A percentile compares a stretch with the other conserved stretches of the same genome.
These are phyloP conservation scores for Sternarchorhynchus goeldii DNA, from an alignment of 2,797 vertebrate species.

Conservation along the genomic window DNA sequence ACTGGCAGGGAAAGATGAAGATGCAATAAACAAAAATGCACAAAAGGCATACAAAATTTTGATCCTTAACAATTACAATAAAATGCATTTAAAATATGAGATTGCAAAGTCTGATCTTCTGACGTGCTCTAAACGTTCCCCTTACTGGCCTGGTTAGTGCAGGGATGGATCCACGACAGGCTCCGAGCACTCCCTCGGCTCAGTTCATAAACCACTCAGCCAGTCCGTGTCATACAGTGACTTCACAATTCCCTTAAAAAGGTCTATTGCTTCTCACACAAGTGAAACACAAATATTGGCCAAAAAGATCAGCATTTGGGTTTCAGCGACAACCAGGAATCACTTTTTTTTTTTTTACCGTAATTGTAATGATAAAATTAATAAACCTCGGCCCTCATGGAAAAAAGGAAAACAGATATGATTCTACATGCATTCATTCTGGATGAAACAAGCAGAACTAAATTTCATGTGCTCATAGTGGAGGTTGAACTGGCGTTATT, in stretches of 20 bases:
- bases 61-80: too few relatives aligned
- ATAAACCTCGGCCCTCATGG: background rate
- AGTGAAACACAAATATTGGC: conserved; percentile 2
- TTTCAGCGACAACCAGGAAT: background rate
- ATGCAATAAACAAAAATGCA: too few relatives aligned
- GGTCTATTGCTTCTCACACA: background rate
- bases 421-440: background rate
- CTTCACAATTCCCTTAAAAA: conserved; percentile 67
- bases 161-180: too few relatives aligned
- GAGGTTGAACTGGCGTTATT: background rate
- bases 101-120: too few relatives aligned
- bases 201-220: too few relatives aligned
- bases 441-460: conserved; percentile 1
- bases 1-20: conserved; percentile 12
- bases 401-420: conserved; percentile 8
- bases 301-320: background rate
- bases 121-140: too few relatives aligned
- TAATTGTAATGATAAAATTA: background rate
- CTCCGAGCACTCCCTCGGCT: too few relatives aligned
- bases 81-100: too few relatives aligned
- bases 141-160: too few relatives aligned
- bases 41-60: too few relatives aligned
- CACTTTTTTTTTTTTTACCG: background rate
- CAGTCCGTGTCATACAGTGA: too few relatives aligned
- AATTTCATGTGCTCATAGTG: background rate